A percentile compares a stretch with the other conserved stretches of the same genome.
Conservation (phyloP, 2,113 vertebrate genomes). For the Oreochromis tanganicae region DNA sequence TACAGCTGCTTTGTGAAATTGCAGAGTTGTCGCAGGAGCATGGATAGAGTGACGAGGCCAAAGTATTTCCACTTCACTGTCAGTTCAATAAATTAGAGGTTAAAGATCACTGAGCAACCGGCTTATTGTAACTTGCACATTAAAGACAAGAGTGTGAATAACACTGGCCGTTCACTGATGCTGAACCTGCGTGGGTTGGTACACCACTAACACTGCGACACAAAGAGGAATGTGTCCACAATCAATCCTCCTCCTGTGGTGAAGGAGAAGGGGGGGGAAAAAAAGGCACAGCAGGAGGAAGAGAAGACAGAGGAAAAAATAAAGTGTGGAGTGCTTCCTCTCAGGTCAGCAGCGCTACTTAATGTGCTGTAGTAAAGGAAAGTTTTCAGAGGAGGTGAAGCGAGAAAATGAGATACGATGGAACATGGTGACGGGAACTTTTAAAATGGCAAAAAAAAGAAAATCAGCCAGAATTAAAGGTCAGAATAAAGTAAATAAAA, state of each 20-base stretch:
- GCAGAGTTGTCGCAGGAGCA: background rate
- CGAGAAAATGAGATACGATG: background rate
- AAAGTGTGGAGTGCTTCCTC: background rate
- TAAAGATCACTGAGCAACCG: background rate
- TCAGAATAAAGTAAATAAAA: background rate
- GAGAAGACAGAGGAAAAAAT: background rate
- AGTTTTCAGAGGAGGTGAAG: background rate
- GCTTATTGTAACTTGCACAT: background rate
- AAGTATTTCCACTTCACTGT: background rate
- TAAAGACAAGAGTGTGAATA: background rate
- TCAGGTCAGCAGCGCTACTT: background rate
- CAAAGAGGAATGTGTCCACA: conserved; percentile 1
- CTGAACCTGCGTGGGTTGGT: background rate
- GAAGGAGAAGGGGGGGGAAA: background rate
- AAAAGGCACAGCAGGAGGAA: background rate
- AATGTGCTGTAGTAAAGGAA: background rate
- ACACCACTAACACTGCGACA: background rate
- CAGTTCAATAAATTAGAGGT: background rate
- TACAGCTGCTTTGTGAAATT: background rate
- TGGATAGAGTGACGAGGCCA: background rate
- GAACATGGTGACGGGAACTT: background rate
- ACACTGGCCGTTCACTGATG: background rate
- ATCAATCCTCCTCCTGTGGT: conserved; percentile 8
- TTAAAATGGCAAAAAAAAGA: background rate
- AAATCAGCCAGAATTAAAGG: background rate